These are phyloP conservation scores for Hafferia zeledoni DNA, from an alignment of 2,797 vertebrate genomes.

Conservation along the genomic window DNA sequence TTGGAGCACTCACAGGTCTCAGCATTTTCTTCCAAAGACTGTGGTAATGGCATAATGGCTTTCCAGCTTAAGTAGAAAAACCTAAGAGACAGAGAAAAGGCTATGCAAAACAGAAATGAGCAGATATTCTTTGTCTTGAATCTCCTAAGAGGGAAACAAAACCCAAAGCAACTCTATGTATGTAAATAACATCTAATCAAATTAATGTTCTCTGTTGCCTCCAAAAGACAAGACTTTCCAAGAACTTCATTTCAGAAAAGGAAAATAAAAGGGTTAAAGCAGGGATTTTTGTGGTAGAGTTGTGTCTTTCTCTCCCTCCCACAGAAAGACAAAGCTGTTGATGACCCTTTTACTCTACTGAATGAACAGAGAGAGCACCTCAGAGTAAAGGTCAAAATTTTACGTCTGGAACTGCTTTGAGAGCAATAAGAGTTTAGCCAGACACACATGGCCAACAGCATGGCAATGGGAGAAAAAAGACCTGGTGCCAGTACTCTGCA, in stretches of 20 bases:
- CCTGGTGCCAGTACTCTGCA: background rate
- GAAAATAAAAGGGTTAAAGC: background rate
- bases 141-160: background rate
- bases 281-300: background rate
- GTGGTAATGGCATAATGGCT: background rate
- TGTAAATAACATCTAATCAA: background rate
- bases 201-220: background rate
- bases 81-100: background rate
- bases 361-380: background rate
- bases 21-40: background rate
- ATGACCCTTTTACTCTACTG: background rate
- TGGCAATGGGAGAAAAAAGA: background rate
- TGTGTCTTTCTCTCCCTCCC: background rate
- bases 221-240: accelerated
- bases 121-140: background rate
- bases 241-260: background rate
- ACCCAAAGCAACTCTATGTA: background rate
- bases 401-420: background rate
- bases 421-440: background rate
- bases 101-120: background rate
- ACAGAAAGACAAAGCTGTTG: background rate
- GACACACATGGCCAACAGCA: background rate
- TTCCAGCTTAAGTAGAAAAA: background rate
- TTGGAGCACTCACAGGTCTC: background rate
- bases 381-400: background rate